These are phyloP conservation scores for Palythoa caribaeorum DNA, from an alignment of 92 coral and sea anemone genomes.

Conservation along the genomic window DNA sequence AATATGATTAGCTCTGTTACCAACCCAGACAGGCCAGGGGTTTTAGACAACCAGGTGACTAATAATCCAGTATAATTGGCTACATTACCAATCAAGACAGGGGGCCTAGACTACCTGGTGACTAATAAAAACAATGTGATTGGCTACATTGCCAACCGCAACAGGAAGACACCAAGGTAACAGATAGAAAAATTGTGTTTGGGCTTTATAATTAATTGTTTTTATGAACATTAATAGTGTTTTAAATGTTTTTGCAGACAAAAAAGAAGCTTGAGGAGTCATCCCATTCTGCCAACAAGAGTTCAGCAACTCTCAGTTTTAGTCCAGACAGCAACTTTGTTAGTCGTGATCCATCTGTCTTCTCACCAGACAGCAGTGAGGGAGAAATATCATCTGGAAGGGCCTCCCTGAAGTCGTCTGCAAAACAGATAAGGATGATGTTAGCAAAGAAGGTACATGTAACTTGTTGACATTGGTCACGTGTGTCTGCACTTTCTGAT, in stretches of 20 bases:
- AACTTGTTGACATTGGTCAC: not conserved
- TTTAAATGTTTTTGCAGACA: slow-evolving; percentile 47
- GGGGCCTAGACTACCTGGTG: not conserved
- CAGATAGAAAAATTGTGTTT: too few relatives aligned
- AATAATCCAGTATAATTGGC: too few relatives aligned
- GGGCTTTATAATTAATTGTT: not conserved
- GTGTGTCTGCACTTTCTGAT: too few relatives aligned
- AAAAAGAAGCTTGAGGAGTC: slow-evolving; percentile 87
- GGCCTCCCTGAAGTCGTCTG: slow-evolving; percentile 83
- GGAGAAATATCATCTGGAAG: slow-evolving; percentile 67
- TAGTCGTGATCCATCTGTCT: slow-evolving; percentile 53
- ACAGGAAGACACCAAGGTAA: not conserved
- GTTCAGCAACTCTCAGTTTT: slow-evolving; percentile 61
- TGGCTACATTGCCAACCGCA: not conserved
- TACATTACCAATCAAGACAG: too few relatives aligned
- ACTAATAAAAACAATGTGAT: not conserved
- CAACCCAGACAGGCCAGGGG: too few relatives aligned
- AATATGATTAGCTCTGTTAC: too few relatives aligned
- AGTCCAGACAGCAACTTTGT: slow-evolving; percentile 72
- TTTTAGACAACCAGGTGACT: too few relatives aligned
- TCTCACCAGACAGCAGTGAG: slow-evolving; percentile 87
- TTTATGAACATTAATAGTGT: not conserved
- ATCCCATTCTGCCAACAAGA: slow-evolving; percentile 62
- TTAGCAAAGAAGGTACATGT: slow-evolving; percentile 68
- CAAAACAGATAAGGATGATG: slow-evolving; percentile 79